Evolutionary conservation across 2,888 invertebrate species (phyloP), one percentile per base, ranked within the genome.

Genomic region (Pandemis corylana): DNA sequence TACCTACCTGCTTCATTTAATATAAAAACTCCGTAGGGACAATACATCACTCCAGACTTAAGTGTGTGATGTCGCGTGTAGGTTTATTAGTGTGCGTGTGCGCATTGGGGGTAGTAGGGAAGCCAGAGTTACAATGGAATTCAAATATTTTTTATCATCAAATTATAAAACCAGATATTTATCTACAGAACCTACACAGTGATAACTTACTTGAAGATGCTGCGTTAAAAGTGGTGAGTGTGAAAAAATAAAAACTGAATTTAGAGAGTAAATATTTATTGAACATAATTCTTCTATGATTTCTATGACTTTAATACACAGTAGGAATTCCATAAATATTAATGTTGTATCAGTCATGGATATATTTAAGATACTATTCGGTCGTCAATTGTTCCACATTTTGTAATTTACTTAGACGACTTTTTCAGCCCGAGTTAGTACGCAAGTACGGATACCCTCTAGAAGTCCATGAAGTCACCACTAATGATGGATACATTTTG

Each of bases 391-490:
- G 7, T 13, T 7, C 7, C 41, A 9, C 7, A 61, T n/a, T n/a
- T n/a, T n/a, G 36, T 36, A 42, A 42, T 10, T 64, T 7, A 49
- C 7, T 7, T 13, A 10, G 7, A 13, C 12, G 20, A 7, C 62
- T 53, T 0, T 36, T 63, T 46, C 36, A 73, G 72, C 72, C 72
- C 3, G 68, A 46, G 12, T 62, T 73, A 41, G 72, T 73, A 6
- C 72, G 72, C 2, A 73, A 73, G 20, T 68, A 87, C 70, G 90
- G 89, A 0, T 89, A 87, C 72, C 81, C 81, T 51, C 77, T 82
- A 5, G 90, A 90, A 77, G 80, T 78, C 2, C 89, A 90, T 70
- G 77, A 81, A 15, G 87, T 87, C 51, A 63, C 53, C 44, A 73
- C 72, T 44, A 15, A 7, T 5, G 72, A 73, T 12, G 72, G 68